A percentile compares a stretch with the other conserved stretches of the same genome.
Conservation (phyloP, 2,888 invertebrate genomes). For the Drosophila phalerata region DNA sequence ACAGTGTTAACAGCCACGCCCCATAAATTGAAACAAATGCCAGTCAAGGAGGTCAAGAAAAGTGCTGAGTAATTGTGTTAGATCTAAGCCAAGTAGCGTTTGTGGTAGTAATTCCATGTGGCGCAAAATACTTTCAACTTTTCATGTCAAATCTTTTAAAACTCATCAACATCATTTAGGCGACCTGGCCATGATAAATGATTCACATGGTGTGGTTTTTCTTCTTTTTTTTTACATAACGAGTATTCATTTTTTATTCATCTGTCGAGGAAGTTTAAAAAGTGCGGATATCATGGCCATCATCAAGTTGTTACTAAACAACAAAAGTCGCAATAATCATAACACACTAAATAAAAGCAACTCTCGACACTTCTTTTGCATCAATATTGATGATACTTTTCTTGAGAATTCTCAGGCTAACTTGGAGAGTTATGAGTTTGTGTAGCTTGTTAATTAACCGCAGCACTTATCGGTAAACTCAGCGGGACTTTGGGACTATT, state of each 20-base stretch:
- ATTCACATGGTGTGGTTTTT: conserved; percentile 29
- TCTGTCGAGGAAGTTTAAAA: conserved; percentile 53
- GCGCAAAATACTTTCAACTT: conserved; percentile 39
- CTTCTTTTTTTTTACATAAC: conserved; percentile 12
- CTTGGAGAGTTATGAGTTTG: conserved; percentile 14
- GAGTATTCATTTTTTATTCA: conserved; percentile 22
- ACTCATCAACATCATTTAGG: conserved; percentile 49
- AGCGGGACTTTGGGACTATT: conserved; percentile 41
- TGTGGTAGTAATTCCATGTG: conserved; percentile 14
- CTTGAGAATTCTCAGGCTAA: conserved; percentile 13
- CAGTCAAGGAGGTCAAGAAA: conserved; percentile 18
- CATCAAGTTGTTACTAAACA: conserved; percentile 31
- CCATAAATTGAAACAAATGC: conserved; percentile 13
- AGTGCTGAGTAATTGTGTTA: conserved; percentile 36
- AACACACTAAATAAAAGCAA: conserved; percentile 31
- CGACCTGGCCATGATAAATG: conserved; percentile 59
- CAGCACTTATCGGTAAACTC: conserved; percentile 50
- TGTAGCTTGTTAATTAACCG: conserved; percentile 44
- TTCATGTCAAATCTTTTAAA: conserved; percentile 57
- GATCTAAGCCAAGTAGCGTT: conserved; percentile 28
- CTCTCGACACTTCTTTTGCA: conserved; percentile 11
- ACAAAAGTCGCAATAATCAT: conserved; percentile 38
- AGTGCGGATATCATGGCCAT: conserved; percentile 54
- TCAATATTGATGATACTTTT: conserved; percentile 19
- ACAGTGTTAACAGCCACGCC: conserved; percentile 45